phyloP scores from a whole-genome alignment of 2,888 invertebrate genomes.

The Oxyscelio sp. region DNA sequence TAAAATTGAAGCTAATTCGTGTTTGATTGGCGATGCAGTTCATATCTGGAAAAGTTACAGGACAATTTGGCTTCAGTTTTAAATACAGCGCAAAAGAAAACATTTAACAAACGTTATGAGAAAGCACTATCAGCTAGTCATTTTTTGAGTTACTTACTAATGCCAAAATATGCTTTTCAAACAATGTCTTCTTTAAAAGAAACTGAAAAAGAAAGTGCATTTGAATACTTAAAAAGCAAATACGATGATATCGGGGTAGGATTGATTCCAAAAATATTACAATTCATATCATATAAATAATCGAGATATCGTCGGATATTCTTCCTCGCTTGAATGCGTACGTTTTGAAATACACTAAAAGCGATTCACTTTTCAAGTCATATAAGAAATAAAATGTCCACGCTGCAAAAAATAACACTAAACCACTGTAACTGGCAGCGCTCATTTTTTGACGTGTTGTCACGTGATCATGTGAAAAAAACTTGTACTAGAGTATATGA shows the following conservation, averaged over 20 bases:
- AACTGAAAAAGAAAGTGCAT: conserved; percentile 4
- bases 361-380: too few species aligned
- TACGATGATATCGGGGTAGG: conserved; percentile 9
- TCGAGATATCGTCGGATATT: too few species aligned
- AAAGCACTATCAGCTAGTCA: conserved; percentile 6
- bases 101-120: conserved; percentile 6
- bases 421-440: too few species aligned
- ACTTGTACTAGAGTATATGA: not conserved
- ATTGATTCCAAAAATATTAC: conserved; percentile 29
- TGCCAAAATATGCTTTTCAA: conserved; percentile 7
- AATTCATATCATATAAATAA: conserved; percentile 15
- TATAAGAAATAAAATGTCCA: too few species aligned
- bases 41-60: conserved; percentile 23
- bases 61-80: not conserved
- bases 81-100: conserved; percentile 12
- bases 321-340: too few species aligned
- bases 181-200: not conserved
- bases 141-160: conserved; percentile 10
- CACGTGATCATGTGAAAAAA: too few species aligned
- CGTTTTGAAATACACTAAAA: too few species aligned
- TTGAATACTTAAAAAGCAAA: not conserved
- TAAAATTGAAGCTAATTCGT: conserved; percentile 23
- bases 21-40: conserved; percentile 24
- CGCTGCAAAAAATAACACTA: too few species aligned
- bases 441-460: too few species aligned